A percentile compares a stretch with the other conserved stretches of the same genome.
These are phyloP conservation scores for Craterocephalus amniculus DNA, from an alignment of 2,797 vertebrate genomes.

Conservation along the genomic window DNA sequence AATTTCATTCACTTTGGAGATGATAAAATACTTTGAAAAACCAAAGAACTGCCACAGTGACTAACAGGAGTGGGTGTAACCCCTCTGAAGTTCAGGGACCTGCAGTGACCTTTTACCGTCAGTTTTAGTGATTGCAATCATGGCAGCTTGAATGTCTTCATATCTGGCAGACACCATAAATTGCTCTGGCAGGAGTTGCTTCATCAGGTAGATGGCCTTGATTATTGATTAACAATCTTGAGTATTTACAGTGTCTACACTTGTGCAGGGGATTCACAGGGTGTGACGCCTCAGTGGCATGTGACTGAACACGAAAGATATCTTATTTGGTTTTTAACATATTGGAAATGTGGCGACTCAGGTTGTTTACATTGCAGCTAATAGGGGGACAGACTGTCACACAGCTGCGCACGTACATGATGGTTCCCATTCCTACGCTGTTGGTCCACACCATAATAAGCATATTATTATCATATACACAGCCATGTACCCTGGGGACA, in stretches of 20 bases:
- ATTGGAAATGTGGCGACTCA: background rate
- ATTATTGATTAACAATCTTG: slow-evolving; percentile 54
- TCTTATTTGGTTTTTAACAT: background rate
- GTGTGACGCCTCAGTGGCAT: slow-evolving; percentile 20
- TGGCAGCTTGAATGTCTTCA: slow-evolving; percentile 20
- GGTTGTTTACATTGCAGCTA: slow-evolving; percentile 13
- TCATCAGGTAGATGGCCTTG: slow-evolving; percentile 29
- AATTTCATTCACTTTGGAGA: too few species aligned
- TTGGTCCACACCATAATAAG: background rate
- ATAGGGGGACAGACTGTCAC: slow-evolving; percentile 1
- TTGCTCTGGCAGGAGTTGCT: slow-evolving; percentile 19
- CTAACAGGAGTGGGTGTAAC: too few species aligned
- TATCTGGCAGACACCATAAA: slow-evolving; percentile 43
- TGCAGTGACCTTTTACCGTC: slow-evolving; percentile 5
- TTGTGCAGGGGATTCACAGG: slow-evolving; percentile 12
- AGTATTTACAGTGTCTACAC: slow-evolving; percentile 44
- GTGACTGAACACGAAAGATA: slow-evolving; percentile 31
- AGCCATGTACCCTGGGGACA: slow-evolving; percentile 14
- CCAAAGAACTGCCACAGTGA: background rate
- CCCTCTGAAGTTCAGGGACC: slow-evolving; percentile 30
- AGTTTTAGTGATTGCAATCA: slow-evolving; percentile 15
- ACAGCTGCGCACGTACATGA: slow-evolving; percentile 23
- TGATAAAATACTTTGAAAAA: too few species aligned
- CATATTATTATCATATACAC: background rate
- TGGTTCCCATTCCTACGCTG: slow-evolving; percentile 8